Evolutionary conservation across 2,888 invertebrate genomes (phyloP).

Genomic region (Melolontha melolontha): DNA sequence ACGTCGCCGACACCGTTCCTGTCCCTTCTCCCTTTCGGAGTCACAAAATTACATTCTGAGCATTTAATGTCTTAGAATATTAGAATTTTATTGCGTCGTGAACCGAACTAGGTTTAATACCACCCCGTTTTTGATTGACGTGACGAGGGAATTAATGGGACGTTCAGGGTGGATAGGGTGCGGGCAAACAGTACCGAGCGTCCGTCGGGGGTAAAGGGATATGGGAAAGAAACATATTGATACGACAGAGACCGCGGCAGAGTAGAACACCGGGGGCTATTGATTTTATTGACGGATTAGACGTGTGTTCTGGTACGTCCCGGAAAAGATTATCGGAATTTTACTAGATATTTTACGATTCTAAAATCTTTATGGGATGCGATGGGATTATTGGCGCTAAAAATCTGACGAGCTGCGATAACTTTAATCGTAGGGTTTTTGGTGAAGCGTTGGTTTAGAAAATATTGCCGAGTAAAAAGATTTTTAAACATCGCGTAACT

Average conservation of each 20-base stretch:
- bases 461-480: background rate
- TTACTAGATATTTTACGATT: slow-evolving; percentile 17
- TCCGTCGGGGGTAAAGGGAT: no score
- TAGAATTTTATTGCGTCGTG: slow-evolving; percentile 31
- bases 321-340: slow-evolving; percentile 13
- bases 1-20: no score
- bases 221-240: no score
- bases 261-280: background rate
- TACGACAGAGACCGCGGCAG: no score
- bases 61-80: slow-evolving; percentile 36
- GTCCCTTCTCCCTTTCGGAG: background rate
- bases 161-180: background rate
- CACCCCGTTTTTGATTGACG: slow-evolving; percentile 14
- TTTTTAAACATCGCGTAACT: no score
- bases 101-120: slow-evolving; percentile 23
- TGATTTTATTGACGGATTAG: slow-evolving; percentile 21
- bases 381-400: background rate
- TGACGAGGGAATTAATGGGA: background rate
- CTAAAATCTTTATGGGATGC: slow-evolving; percentile 7
- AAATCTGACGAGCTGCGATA: background rate
- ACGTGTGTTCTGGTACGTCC: slow-evolving; percentile 13
- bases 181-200: no score
- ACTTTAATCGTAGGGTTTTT: slow-evolving; percentile 6
- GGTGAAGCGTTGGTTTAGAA: background rate
- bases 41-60: slow-evolving; percentile 26